phyloP scores from a whole-genome alignment of 2,113 vertebrate species.

The Phalacrocorax carbo region DNA sequence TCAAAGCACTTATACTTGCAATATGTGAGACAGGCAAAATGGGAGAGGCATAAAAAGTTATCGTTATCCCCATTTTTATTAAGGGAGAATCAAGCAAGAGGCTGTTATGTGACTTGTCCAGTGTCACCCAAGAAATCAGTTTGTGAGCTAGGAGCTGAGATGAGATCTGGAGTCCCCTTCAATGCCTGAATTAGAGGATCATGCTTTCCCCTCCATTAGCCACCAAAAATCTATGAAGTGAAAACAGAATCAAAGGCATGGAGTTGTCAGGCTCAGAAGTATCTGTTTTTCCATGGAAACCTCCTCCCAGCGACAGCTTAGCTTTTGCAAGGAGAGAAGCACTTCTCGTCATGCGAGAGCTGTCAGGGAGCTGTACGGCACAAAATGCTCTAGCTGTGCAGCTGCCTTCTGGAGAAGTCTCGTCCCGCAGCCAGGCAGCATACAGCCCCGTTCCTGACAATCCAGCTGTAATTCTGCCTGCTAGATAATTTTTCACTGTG shows the following conservation, averaged over 20 bases:
- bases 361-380: not conserved
- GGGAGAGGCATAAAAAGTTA: not conserved
- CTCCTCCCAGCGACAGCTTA: not conserved
- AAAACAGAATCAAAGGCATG: not conserved
- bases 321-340: not conserved
- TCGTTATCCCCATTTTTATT: not conserved
- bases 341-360: not conserved
- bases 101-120: not conserved
- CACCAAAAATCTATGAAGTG: not conserved
- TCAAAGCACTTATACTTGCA: not conserved
- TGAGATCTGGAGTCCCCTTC: not conserved
- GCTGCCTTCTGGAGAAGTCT: not conserved
- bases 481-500: not conserved
- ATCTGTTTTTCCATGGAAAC: conserved; percentile 37
- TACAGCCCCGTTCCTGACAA: not conserved
- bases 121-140: not conserved
- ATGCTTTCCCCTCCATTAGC: not conserved
- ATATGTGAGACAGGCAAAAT: not conserved
- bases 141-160: not conserved
- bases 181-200: not conserved
- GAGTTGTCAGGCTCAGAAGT: not conserved
- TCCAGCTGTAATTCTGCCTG: conserved; percentile 9
- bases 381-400: not conserved
- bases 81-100: not conserved
- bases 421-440: not conserved